A percentile compares a stretch with the other conserved stretches of the same genome.
Evolutionary conservation across 2,888 invertebrate genomes (phyloP).

Genomic region (Plagiodera versicolora): DNA sequence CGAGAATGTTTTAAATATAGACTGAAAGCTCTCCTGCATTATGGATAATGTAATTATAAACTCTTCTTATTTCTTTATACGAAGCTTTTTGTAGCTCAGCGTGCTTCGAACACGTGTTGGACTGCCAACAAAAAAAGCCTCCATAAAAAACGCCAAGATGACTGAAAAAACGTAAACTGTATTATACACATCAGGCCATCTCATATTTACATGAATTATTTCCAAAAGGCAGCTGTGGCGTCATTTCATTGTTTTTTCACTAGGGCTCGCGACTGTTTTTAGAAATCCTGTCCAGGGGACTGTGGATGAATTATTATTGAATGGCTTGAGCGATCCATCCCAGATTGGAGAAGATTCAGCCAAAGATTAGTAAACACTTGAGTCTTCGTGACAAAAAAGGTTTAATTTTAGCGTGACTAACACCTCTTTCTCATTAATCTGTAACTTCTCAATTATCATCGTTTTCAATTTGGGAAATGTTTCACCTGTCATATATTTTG

Average conservation of each 20-base stretch:
- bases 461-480: too few relatives aligned
- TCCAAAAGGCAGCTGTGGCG: conserved; percentile 38
- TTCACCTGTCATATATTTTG: too few relatives aligned
- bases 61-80: conserved; percentile 25
- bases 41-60: conserved; percentile 24
- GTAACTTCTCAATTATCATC: too few relatives aligned
- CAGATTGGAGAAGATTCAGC: not conserved
- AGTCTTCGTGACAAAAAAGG: too few relatives aligned
- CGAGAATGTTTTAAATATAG: conserved; percentile 28
- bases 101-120: conserved; percentile 37
- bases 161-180: conserved; percentile 33
- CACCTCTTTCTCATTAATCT: too few relatives aligned
- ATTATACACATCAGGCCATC: conserved; percentile 32
- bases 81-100: conserved; percentile 28
- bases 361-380: too few relatives aligned
- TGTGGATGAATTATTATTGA: not conserved
- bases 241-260: conserved; percentile 38
- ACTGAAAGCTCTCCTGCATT: conserved; percentile 25
- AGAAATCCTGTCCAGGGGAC: conserved; percentile 38
- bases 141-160: conserved; percentile 32
- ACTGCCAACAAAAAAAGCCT: conserved; percentile 25
- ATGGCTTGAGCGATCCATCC: not conserved
- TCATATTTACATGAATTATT: conserved; percentile 39
- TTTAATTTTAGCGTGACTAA: too few relatives aligned
- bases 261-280: conserved; percentile 41